phyloP scores from a whole-genome alignment of 2,113 vertebrate genomes.

The Symphodus melops region DNA sequence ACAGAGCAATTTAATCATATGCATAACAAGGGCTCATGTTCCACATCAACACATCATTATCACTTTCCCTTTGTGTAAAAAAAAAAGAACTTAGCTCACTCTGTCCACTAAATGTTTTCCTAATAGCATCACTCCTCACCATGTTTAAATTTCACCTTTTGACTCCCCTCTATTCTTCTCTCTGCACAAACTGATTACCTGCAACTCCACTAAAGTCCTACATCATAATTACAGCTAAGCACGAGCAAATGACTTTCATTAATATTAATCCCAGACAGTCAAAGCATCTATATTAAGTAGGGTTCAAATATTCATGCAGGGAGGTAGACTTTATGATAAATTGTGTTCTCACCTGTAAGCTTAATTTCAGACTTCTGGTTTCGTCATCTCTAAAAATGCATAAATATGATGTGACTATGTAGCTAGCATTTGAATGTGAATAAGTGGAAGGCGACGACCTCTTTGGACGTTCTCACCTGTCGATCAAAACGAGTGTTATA shows the following conservation, averaged over 20 bases:
- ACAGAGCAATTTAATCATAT: slow-evolving; percentile 16
- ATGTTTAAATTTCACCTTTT: slow-evolving; percentile 40
- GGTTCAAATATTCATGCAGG: slow-evolving; percentile 63
- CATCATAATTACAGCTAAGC: slow-evolving; percentile 69
- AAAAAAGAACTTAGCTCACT: slow-evolving; percentile 31
- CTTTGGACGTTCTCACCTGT: not conserved
- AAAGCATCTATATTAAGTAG: slow-evolving; percentile 57
- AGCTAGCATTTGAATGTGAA: not conserved
- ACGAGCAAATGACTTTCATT: slow-evolving; percentile 71
- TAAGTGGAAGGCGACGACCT: not conserved
- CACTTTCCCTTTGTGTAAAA: slow-evolving; percentile 8
- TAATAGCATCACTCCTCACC: slow-evolving; percentile 28
- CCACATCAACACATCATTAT: slow-evolving; percentile 59
- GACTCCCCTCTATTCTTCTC: slow-evolving; percentile 33
- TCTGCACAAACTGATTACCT: slow-evolving; percentile 54
- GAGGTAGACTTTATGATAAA: not conserved
- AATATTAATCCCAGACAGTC: slow-evolving; percentile 66
- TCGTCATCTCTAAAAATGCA: not conserved
- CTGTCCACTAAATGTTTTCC: slow-evolving; percentile 13
- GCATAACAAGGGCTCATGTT: slow-evolving; percentile 38
- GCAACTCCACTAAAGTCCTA: slow-evolving; percentile 52
- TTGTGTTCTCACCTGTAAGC: slow-evolving; percentile 10
- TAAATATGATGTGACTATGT: not conserved
- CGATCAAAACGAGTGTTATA: not conserved
- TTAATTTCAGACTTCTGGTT: not conserved